Base-by-base conservation (phyloP, 1,140 invertebrate species). In the Uloborus diversus region DNA sequence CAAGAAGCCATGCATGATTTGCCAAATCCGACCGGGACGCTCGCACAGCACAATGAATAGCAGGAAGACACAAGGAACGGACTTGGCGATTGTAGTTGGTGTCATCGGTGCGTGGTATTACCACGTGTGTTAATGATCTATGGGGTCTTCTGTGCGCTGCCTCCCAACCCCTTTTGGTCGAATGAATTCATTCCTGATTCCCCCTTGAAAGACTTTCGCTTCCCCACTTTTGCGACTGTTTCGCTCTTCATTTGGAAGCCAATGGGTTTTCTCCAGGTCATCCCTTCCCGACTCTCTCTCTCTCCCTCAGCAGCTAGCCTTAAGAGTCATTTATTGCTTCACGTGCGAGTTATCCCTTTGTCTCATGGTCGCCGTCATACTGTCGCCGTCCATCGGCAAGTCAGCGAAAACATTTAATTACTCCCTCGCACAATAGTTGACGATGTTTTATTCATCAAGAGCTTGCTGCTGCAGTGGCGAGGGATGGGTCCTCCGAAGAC, bases 401-500 rank as follows among this genome's bases (percentile, higher is more conserved):
- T 65, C 73, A 78, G 73, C 73, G 73, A 78, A 78, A 78, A 78
- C 73, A 78, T 78, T 78, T 78, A 78, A 78, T 78, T 78, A 78
- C 73, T 78, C 61, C 51, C 73, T 37, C 56, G 23, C 73, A 65
- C 61, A 57, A 57, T 65, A 56, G 73, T 78, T 65, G 73, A 17
- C 49, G 73, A 78, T 78, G 73, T 78, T 78, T 78, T 78, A 78
- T 78, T 78, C 73, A 78, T 78, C 57, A 75, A 62, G 71, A 14
- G 20, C 9, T 53, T 14, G 49, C 17, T 53, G 17, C 49, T 53
- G n/a, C n/a, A n/a, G n/a, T 53, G 49, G 49, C 17, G n/a, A 53
- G 49, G 23, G 20, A 17, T 7, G 17, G 37, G 17, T 7, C 7
- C 7, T 9, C 7, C 7, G 17, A 42, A 17, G 11, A 17, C 49